Base-by-base conservation (phyloP, 2,888 invertebrate genomes). In the Omphaloscelis lunosa region DNA sequence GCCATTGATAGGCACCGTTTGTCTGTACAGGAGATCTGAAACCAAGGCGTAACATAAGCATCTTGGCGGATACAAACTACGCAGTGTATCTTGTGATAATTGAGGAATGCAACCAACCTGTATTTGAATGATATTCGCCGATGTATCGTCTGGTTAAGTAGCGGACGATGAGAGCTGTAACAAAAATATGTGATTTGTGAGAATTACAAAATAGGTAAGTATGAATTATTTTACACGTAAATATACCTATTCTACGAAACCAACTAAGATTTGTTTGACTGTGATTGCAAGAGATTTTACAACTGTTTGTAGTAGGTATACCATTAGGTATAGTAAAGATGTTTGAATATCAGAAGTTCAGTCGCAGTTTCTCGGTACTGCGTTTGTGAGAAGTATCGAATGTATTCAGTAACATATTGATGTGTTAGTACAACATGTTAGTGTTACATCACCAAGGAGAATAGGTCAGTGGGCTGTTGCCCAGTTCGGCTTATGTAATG, bases 61-160 rank as follows among this genome's bases (percentile, higher is more conserved):
- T 51, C 76, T 59, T 79, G 78, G 71, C 68, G 59, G n/a, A 72
- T 63, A 59, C n/a, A 58, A 62, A 39, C 39, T 71, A 73, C 61
- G 15, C 39, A 63, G 61, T 65, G 63, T 63, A 63, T 75, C 29
- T 72, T 41, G 29, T 17, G 61, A 66, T 78, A 5, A 41, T 66
- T 27, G 11, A 41, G 34, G 27, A 66, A 66, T 56, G 39, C 56
- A 66, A 87, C 96, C 96, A 93, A 98, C 98, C 98, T 96, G 98
- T 98, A 91, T 98, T 98, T 89, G 98, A 98, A 91, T 98, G 97
- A 94, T 98, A 98, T 97, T 98, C 98, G 80, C 98, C 98, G 82
- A 98, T 98, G 94, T 97, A 98, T 90, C 98, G 96, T 91, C 98
- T 97, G 8, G 98, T 98, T 85, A 98, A 94, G 93, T 98, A 98